These are phyloP conservation scores for Perognathus longimembris DNA, from an alignment of 2,113 vertebrate genomes.

Conservation along the genomic window DNA sequence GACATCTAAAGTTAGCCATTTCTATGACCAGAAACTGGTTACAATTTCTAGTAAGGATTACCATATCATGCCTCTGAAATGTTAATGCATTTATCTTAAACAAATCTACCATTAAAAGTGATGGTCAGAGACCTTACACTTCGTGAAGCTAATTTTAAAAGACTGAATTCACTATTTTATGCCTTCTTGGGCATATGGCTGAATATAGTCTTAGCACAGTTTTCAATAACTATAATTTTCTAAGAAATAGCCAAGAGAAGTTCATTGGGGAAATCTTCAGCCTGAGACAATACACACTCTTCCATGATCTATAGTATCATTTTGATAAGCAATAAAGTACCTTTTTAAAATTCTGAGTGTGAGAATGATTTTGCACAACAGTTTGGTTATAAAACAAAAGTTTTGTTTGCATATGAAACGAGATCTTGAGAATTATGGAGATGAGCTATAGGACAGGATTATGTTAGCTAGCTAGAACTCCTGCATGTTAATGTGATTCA, in stretches of 20 bases:
- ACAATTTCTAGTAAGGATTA: not conserved
- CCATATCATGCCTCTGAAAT: not conserved
- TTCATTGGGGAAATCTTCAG: not conserved
- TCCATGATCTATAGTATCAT: not conserved
- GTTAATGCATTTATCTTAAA: not conserved
- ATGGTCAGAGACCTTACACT: not conserved
- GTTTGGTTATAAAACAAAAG: not conserved
- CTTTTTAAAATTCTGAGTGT: not conserved
- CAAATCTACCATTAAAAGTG: not conserved
- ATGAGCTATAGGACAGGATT: not conserved
- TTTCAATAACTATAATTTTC: conserved; percentile 25
- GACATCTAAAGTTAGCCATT: not conserved
- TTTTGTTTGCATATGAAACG: not conserved
- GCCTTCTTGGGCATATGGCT: not conserved
- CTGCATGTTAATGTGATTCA: too few relatives aligned
- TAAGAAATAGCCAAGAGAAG: not conserved
- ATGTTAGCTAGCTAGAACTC: not conserved
- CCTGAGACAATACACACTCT: not conserved
- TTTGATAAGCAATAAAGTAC: not conserved
- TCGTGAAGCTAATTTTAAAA: not conserved
- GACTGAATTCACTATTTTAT: not conserved
- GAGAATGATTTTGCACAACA: not conserved
- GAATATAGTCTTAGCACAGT: not conserved
- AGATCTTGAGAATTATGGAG: not conserved
- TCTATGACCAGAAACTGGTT: not conserved